phyloP scores from a whole-genome alignment of 2,113 vertebrate species.

The Odontophorus gujanensis region DNA sequence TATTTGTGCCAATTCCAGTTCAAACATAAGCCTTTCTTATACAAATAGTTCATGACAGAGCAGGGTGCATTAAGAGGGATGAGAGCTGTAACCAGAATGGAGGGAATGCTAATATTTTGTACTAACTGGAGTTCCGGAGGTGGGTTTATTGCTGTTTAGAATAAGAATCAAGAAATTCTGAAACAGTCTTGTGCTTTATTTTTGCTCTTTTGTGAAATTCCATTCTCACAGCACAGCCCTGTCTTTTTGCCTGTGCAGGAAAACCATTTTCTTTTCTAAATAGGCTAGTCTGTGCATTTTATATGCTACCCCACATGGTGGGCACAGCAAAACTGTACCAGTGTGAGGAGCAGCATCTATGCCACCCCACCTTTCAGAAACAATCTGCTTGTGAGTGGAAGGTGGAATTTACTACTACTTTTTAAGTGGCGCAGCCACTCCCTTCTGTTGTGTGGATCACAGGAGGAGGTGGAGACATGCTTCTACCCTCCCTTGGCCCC shows the following conservation, averaged over 20 bases:
- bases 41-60: slow-evolving; percentile 51
- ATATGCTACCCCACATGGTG: neutral
- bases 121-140: slow-evolving; percentile 31
- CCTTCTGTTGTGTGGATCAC: slow-evolving; percentile 37
- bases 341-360: neutral
- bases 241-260: neutral
- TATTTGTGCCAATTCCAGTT: slow-evolving; percentile 69
- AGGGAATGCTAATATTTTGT: slow-evolving; percentile 44
- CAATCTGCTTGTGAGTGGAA: neutral
- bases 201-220: slow-evolving; percentile 69
- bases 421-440: slow-evolving; percentile 32
- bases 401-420: slow-evolving; percentile 45
- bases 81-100: slow-evolving; percentile 39
- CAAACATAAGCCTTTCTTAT: slow-evolving; percentile 61
- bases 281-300: neutral
- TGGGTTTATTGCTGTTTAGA: slow-evolving; percentile 58
- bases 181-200: slow-evolving; percentile 17
- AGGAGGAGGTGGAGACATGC: slow-evolving; percentile 36
- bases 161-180: slow-evolving; percentile 49
- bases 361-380: neutral
- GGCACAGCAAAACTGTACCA: neutral
- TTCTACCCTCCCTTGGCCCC: neutral
- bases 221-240: slow-evolving; percentile 28
- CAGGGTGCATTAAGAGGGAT: slow-evolving; percentile 22
- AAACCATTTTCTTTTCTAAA: slow-evolving; percentile 19